These are phyloP conservation scores for Crenuchus spilurus DNA, from an alignment of 2,797 vertebrate species.

Conservation along the genomic window DNA sequence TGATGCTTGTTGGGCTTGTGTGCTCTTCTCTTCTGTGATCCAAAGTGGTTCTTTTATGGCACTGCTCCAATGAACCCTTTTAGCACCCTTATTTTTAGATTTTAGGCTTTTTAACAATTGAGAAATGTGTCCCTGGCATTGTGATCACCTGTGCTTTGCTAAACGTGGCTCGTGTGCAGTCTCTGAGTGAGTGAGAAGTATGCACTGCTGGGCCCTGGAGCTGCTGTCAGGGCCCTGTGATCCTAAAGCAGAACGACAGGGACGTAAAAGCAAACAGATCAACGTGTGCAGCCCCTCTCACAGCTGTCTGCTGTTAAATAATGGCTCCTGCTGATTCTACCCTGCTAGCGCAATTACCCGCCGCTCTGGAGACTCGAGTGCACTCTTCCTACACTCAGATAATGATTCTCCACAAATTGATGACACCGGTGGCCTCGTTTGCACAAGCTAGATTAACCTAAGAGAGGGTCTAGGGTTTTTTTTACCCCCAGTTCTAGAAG, in stretches of 20 bases:
- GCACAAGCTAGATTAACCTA: slow-evolving; percentile 62
- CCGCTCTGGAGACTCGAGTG: slow-evolving; percentile 60
- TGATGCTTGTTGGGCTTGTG: no score
- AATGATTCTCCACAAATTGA: slow-evolving; percentile 73
- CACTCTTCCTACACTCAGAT: slow-evolving; percentile 68
- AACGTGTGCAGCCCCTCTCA: slow-evolving; percentile 52
- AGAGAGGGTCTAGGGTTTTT: slow-evolving; percentile 43
- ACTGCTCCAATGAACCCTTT: not conserved
- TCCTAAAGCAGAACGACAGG: slow-evolving; percentile 60
- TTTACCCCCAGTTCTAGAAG: slow-evolving; percentile 26
- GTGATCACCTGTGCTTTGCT: not conserved
- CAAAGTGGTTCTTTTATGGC: no score
- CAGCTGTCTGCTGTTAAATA: slow-evolving; percentile 65
- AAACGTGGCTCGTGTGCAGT: not conserved
- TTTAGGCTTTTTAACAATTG: not conserved
- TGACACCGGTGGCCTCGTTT: slow-evolving; percentile 66
- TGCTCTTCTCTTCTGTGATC: no score
- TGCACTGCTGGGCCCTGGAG: slow-evolving; percentile 22
- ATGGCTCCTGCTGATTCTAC: slow-evolving; percentile 66
- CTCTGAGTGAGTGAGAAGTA: slow-evolving; percentile 31
- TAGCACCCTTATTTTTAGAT: not conserved
- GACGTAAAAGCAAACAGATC: slow-evolving; percentile 63
- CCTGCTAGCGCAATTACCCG: slow-evolving; percentile 66
- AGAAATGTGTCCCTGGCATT: not conserved
- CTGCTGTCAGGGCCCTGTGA: slow-evolving; percentile 46